Base-by-base conservation (phyloP, 2,797 vertebrate species). In the Miichthys miiuy region DNA sequence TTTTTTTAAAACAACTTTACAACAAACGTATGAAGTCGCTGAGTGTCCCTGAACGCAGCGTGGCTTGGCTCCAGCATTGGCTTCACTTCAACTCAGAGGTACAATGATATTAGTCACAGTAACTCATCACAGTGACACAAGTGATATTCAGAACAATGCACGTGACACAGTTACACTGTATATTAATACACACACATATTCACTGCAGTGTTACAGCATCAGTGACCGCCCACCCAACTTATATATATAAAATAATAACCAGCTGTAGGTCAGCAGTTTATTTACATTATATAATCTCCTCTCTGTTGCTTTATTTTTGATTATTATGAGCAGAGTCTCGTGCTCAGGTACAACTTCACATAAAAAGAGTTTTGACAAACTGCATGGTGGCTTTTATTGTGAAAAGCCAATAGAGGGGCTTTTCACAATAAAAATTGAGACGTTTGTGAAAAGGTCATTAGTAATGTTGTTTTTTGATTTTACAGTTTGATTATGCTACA, bases 101-200 rank as follows among this genome's bases (percentile, higher is more conserved):
- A 82, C 72, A 72, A 80, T 83, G 78, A 66, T 70, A 80, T 89
- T 88, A 87, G 86, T 88, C 82, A 78, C 83, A 79, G 60, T 25
- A 38, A 75, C 23, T 79, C 62, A n/a, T 80, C 80, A 86, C 81
- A 70, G 63, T 72, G 75, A 84, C 65, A 77, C 52, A 61, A 62
- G 62, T 54, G 47, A 71, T 68, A 62, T 58, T 73, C 71, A 75
- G 61, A 84, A 74, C 51, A 52, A 85, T 52, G 61, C 65, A 85
- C 56, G 66, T 20, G 56, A 85, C 80, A 86, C 85, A 81, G 50
- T 68, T 34, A 83, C 54, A 68, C 41, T 23, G 57, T 10, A 47
- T 18, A 72, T 67, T 75, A 78, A 74, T 56, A 64, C 61, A 87
- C 72, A 71, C 25, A 79, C 4, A 82, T 27, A 55, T 57, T 72